phyloP scores from a whole-genome alignment of 1,140 invertebrate species.

The Zophobas atratus region DNA sequence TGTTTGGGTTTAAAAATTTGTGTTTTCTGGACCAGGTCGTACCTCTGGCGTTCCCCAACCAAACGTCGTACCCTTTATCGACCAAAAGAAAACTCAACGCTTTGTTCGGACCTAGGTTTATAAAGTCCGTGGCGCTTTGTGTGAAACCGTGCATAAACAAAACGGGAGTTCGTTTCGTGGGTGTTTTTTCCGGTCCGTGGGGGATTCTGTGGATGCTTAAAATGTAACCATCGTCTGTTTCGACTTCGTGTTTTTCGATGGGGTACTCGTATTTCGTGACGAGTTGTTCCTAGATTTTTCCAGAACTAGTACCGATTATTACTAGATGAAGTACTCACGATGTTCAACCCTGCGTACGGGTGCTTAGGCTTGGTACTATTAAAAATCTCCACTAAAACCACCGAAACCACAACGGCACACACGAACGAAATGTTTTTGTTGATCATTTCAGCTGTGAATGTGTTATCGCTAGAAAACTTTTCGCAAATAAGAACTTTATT shows the following conservation, averaged over 20 bases:
- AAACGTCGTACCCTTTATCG: conserved; percentile 77
- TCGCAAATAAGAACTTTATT: no score
- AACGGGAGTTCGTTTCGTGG: conserved; percentile 65
- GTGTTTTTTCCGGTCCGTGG: conserved; percentile 56
- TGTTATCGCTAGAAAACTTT: conserved; percentile 59
- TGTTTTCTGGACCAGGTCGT: conserved; percentile 12
- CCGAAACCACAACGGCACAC: background rate
- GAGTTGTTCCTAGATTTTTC: background rate
- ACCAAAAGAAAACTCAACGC: conserved; percentile 74
- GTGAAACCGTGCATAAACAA: conserved; percentile 79
- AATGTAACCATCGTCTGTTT: conserved; percentile 75
- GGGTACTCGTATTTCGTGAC: conserved; percentile 70
- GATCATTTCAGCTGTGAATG: conserved; percentile 30
- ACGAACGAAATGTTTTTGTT: conserved; percentile 12
- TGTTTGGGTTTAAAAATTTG: conserved; percentile 15
- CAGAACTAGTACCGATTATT: conserved; percentile 12
- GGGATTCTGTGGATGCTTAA: conserved; percentile 74
- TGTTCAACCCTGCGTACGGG: conserved; percentile 12
- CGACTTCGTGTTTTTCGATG: conserved; percentile 70
- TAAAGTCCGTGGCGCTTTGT: conserved; percentile 73
- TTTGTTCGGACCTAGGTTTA: conserved; percentile 72
- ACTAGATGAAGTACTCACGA: conserved; percentile 26
- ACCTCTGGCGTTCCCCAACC: conserved; percentile 74
- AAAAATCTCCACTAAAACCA: background rate
- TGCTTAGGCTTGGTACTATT: conserved; percentile 14